Evolutionary conservation across 2,113 vertebrate genomes (phyloP).

Genomic region (Spea multiplicata): DNA sequence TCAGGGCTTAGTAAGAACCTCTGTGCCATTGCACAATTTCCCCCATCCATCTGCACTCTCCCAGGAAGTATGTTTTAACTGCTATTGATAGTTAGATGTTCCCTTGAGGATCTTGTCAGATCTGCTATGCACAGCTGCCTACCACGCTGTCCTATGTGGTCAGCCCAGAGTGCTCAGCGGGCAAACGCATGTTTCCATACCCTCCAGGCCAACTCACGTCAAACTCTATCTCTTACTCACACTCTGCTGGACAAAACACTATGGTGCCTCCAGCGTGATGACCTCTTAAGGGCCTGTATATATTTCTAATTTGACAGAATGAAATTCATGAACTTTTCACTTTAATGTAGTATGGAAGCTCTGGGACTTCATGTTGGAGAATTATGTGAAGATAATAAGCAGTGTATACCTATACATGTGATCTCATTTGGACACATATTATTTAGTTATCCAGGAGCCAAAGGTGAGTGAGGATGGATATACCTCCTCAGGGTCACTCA

Average conservation of each 20-base stretch:
- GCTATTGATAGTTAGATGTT: slow-evolving; percentile 3
- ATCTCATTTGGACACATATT: background rate
- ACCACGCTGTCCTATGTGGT: slow-evolving; percentile 3
- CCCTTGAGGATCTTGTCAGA: slow-evolving; percentile 22
- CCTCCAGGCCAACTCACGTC: slow-evolving; percentile 34
- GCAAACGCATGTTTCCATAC: slow-evolving; percentile 7
- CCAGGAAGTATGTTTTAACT: slow-evolving; percentile 18
- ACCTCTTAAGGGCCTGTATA: slow-evolving; percentile 4
- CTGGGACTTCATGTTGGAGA: background rate
- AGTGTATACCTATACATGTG: background rate
- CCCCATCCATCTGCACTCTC: slow-evolving; percentile 22
- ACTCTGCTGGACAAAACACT: slow-evolving; percentile 5
- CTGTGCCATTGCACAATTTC: slow-evolving; percentile 19
- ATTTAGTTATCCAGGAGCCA: too few species aligned
- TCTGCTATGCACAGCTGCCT: slow-evolving; percentile 27
- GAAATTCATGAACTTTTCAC: background rate
- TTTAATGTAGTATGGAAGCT: background rate
- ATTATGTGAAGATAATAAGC: background rate
- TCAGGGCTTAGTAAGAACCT: background rate
- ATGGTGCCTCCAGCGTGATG: background rate
- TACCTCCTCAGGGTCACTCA: too few species aligned
- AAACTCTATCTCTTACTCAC: slow-evolving; percentile 16
- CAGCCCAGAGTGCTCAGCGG: slow-evolving; percentile 18
- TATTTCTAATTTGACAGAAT: slow-evolving; percentile 17
- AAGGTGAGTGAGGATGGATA: too few species aligned